phyloP scores from a whole-genome alignment of 2,888 invertebrate species.

The Aelia acuminata region DNA sequence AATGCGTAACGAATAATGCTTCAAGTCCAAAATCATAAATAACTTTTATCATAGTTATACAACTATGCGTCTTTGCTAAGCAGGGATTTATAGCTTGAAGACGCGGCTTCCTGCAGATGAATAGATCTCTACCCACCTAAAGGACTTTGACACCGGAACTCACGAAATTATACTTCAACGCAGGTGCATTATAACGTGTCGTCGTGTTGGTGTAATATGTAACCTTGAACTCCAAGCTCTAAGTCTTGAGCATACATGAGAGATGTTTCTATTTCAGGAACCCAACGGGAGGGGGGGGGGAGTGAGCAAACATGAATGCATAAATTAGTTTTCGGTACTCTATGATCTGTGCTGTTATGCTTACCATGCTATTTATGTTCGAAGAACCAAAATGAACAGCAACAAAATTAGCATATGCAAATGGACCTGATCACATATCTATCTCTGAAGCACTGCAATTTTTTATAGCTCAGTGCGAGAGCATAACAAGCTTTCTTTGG shows the following conservation, averaged over 20 bases:
- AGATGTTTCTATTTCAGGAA: neutral
- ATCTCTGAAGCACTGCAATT: neutral
- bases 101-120: constrained; percentile 22
- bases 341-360: neutral
- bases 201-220: neutral
- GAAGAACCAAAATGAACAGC: neutral
- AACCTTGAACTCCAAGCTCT: constrained; percentile 21
- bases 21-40: too few relatives aligned
- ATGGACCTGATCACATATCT: neutral
- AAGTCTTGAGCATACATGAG: neutral
- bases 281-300: too few relatives aligned
- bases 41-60: too few relatives aligned
- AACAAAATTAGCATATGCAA: neutral
- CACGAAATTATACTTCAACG: neutral
- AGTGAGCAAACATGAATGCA: neutral
- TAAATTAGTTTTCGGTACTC: neutral
- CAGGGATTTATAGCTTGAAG: neutral
- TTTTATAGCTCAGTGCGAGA: neutral
- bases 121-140: neutral
- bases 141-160: constrained; percentile 48
- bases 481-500: neutral
- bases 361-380: neutral
- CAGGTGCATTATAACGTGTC: neutral
- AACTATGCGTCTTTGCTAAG: neutral
- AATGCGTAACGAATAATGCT: too few relatives aligned